Evolutionary conservation across 2,888 invertebrate genomes (phyloP), one percentile per base, ranked within the genome.

Genomic region (Meteorus cinctellus): DNA sequence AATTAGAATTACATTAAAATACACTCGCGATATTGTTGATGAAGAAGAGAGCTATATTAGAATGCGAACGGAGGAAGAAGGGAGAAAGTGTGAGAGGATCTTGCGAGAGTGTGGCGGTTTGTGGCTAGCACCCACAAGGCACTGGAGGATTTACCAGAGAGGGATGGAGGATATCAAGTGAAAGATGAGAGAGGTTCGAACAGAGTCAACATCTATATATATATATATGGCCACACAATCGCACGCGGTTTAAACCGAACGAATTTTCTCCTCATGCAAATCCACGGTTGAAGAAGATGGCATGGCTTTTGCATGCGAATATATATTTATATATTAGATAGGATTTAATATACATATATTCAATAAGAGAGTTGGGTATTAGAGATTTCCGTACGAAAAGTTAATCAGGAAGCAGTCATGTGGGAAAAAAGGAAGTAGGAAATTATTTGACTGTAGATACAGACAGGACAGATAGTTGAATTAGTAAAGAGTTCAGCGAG

Each of bases 101-200:
- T 65, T 55, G 55, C 55, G 10, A 55, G n/a, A 55, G 55, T 16
- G 48, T n/a, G n/a, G 55, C 41, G 65, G 65, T 65, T 65, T 65
- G 65, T 36, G 34, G 65, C 12, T 65, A 36, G 65, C 65, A 65
- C 36, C 65, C 65, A 65, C 65, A 65, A 65, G 65, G n/a, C 65
- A n/a, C 65, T 19, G 6, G 36, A 41, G 65, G 41, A 36, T 41
- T 41, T 19, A 10, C 55, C 5, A 5, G 41, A n/a, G 62, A 31
- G 27, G 19, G 36, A 65, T 29, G 65, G 36, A 36, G 65, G 65
- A 65, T 41, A 65, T 65, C 65, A 19, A 55, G 41, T 65, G 65
- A 65, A 31, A 36, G 65, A 65, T 65, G 41, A 62, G 62, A 62
- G 16, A 62, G 62, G 55, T 8, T 55, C 8, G 19, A 10, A 41